Base-by-base conservation (phyloP, 2,797 vertebrate species). In the Chelonia mydas region DNA sequence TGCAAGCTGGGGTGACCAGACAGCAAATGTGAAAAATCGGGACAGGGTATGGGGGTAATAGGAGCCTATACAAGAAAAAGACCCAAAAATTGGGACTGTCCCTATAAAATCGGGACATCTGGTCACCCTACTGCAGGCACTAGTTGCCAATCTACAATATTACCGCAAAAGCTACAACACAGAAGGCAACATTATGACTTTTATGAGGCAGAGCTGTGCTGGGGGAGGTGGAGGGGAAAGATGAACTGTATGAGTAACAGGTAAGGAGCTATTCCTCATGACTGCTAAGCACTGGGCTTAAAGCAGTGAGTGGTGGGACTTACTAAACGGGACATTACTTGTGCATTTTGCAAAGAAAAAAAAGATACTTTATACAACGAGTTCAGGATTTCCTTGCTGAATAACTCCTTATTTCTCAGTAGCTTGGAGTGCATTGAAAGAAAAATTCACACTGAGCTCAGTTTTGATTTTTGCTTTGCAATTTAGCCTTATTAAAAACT, bases 111-210 rank as follows among this genome's bases (percentile, higher is more conserved):
- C 41, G 41, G 41, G 41, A 41, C 41, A 41, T 41, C 5, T 41
- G 41, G 41, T 41, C 41, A 41, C 41, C 41, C 41, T 41, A 41
- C 47, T 33, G 16, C 68, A 51, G 50, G 25, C 57, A 80, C 37
- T 45, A 76, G 77, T 49, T 53, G 31, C 88, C 80, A 59, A 57
- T 76, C 37, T 53, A 84, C 53, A 61, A 37, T 55, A 84, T 17
- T 33, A 65, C 41, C 61, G 59, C 59, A 55, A 84, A 50, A 3
- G 41, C 41, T 54, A 49, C 51, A 87, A 6, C 21, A 28, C 41
- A 0, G 5, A 77, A 8, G 0, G 1, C 4, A 89, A 31, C 27
- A 0, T 50, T 78, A 72, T 77, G 33, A 33, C 27, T 45, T 17
- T 76, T 49, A 74, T 49, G 21, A 84, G 51, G 12, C 27, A 57